phyloP scores from a whole-genome alignment of 2,113 vertebrate genomes.

The Phocoena phocoena region DNA sequence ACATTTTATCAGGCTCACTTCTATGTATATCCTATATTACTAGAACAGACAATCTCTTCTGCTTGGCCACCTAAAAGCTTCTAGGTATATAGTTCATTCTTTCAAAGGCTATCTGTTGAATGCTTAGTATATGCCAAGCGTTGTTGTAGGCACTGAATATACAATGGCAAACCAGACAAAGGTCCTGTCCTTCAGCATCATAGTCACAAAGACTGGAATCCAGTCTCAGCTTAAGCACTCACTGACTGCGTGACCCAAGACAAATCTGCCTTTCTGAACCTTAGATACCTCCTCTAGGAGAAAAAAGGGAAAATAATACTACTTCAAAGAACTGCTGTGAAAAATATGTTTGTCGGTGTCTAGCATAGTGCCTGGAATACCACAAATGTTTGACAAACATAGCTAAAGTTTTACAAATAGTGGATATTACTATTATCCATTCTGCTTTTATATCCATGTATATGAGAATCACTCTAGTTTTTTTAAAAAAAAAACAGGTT shows the following conservation, averaged over 20 bases:
- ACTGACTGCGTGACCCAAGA: neutral
- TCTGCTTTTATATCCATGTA: constrained; percentile 70
- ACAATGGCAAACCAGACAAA: constrained; percentile 56
- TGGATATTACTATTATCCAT: constrained; percentile 35
- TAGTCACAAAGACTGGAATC: neutral
- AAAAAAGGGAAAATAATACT: neutral
- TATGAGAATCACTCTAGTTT: constrained; percentile 71
- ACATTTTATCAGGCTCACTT: constrained; percentile 60
- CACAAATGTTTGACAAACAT: neutral
- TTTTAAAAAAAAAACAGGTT: constrained; percentile 69
- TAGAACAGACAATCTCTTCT: constrained; percentile 40
- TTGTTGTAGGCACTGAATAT: neutral
- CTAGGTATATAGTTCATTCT: neutral
- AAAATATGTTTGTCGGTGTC: neutral
- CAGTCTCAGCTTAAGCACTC: neutral
- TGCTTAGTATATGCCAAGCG: neutral
- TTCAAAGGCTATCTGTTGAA: neutral
- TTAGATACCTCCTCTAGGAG: neutral
- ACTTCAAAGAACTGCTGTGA: neutral
- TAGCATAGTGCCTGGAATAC: neutral
- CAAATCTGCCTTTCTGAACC: neutral
- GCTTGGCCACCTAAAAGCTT: neutral
- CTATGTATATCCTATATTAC: constrained; percentile 51
- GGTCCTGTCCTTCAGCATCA: neutral
- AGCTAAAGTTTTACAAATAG: constrained; percentile 42